These are phyloP conservation scores for Pararge aegeria DNA, from an alignment of 1,140 invertebrate genomes.

Conservation along the genomic window DNA sequence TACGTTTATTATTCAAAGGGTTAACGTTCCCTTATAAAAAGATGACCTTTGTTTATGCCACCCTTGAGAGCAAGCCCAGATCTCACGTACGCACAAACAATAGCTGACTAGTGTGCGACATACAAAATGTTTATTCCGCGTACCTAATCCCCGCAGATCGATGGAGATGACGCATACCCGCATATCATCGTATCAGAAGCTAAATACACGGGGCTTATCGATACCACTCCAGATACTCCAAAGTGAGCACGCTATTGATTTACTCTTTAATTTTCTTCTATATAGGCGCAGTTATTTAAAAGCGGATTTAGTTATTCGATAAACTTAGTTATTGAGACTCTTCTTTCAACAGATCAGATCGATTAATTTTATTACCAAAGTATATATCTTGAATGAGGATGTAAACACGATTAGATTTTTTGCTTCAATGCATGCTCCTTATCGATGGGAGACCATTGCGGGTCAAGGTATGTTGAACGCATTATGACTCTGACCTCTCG, in stretches of 20 bases:
- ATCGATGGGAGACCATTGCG: too few species aligned
- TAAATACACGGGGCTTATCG: slow-evolving; percentile 27
- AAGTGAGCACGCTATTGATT: slow-evolving; percentile 22
- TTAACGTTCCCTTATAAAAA: background rate
- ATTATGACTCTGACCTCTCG: too few species aligned
- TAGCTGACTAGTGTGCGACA: background rate
- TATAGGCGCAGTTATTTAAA: background rate
- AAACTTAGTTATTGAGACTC: too few species aligned
- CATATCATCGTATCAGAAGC: slow-evolving; percentile 33
- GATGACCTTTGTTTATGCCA: slow-evolving; percentile 13
- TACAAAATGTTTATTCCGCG: background rate
- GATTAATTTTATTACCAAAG: too few species aligned
- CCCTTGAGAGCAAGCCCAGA: slow-evolving; percentile 1
- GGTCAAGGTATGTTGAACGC: too few species aligned
- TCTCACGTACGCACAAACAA: slow-evolving; percentile 1
- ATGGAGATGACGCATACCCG: slow-evolving; percentile 53
- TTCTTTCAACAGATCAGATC: too few species aligned
- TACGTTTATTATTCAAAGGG: background rate
- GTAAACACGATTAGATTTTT: too few species aligned
- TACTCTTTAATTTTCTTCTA: background rate
- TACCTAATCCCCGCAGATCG: slow-evolving; percentile 36
- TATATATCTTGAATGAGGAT: too few species aligned
- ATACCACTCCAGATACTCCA: slow-evolving; percentile 17
- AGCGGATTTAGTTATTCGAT: background rate
- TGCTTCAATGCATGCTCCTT: too few species aligned